These are phyloP conservation scores for Malacoctenus gilli DNA, from an alignment of 2,797 vertebrate species.

Conservation along the genomic window DNA sequence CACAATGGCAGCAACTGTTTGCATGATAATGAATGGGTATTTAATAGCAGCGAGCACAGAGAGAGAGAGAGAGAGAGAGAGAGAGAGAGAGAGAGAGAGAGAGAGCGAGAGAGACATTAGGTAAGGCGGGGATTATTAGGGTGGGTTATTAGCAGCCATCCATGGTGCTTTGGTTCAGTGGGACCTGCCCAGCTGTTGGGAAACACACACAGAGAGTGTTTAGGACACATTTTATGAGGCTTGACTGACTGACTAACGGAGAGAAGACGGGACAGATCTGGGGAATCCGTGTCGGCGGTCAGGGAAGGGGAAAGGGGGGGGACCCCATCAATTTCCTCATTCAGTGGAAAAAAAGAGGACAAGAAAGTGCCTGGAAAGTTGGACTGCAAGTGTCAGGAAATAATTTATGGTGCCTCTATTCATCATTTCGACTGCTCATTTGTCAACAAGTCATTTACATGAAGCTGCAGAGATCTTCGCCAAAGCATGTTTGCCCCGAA, in stretches of 20 bases:
- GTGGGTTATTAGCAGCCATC: conserved; percentile 78
- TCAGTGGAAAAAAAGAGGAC: conserved; percentile 1
- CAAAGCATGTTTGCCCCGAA: conserved; percentile 19
- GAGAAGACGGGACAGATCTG: conserved; percentile 9
- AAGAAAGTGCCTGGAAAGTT: conserved; percentile 42
- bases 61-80: too few species aligned
- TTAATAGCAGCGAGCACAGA: conserved; percentile 66
- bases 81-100: too few species aligned
- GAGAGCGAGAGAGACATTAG: too few species aligned
- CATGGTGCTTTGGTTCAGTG: conserved; percentile 72
- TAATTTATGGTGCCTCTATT: conserved; percentile 59
- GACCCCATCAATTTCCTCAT: conserved; percentile 55
- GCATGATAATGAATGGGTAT: conserved; percentile 67
- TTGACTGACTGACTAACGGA: conserved; percentile 33
- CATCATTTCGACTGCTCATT: conserved; percentile 59
- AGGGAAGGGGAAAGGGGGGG: conserved; percentile 2
- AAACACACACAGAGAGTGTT: conserved; percentile 51
- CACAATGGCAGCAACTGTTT: conserved; percentile 63
- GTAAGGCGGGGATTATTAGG: conserved; percentile 76
- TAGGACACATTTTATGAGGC: conserved; percentile 45
- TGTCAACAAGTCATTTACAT: conserved; percentile 48
- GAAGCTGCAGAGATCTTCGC: conserved; percentile 38
- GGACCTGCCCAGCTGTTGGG: conserved; percentile 71
- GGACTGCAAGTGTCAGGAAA: conserved; percentile 56
- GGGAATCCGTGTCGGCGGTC: conserved; percentile 17